phyloP scores from a whole-genome alignment of 2,113 vertebrate species.

The Cairina moschata region DNA sequence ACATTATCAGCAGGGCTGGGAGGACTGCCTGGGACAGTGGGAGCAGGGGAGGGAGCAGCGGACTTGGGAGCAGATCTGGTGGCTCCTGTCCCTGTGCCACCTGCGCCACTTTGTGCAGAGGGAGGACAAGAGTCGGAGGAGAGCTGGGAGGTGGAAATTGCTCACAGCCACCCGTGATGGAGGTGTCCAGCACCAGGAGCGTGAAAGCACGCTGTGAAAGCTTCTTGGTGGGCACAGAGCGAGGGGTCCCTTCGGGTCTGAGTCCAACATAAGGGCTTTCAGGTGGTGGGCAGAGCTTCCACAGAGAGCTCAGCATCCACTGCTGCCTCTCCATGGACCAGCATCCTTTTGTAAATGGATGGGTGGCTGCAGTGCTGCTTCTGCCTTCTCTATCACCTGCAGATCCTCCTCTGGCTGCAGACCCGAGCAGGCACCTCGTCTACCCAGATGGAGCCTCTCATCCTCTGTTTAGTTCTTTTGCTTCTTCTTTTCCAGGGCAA shows the following conservation, averaged over 20 bases:
- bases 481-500: constrained; percentile 76
- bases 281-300: background rate
- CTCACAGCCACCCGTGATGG: rapidly evolving
- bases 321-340: rapidly evolving
- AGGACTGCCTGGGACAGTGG: background rate
- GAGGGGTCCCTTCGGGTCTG: rapidly evolving
- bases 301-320: no score
- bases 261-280: background rate
- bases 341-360: rapidly evolving
- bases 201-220: no score
- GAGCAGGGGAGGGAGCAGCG: background rate
- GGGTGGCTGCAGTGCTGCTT: background rate
- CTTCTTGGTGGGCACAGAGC: background rate
- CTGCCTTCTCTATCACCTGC: background rate
- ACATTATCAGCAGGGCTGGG: background rate
- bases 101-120: background rate
- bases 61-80: background rate
- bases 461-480: background rate
- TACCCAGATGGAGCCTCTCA: background rate
- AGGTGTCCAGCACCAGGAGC: background rate
- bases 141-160: background rate
- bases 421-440: background rate
- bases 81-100: background rate
- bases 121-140: no score
- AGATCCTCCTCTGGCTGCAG: background rate